Conservation (phyloP, 2,888 invertebrate genomes). For the Scaeva pyrastri region DNA sequence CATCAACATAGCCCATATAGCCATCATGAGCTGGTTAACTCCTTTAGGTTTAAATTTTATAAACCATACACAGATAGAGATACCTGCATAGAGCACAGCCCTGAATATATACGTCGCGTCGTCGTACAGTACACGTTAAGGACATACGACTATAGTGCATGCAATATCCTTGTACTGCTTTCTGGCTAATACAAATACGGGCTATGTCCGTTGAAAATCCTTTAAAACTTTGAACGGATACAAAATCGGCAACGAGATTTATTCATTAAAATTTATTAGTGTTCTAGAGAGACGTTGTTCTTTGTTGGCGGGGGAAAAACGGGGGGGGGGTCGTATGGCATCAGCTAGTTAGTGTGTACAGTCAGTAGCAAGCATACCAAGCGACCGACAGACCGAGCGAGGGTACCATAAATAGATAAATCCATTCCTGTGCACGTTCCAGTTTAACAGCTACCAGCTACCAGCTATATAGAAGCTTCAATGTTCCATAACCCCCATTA, state of each 20-base stretch:
- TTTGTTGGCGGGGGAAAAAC: constrained; percentile 5
- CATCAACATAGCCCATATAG: constrained; percentile 36
- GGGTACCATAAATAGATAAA: constrained; percentile 62
- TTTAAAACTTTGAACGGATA: constrained; percentile 74
- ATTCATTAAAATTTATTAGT: constrained; percentile 76
- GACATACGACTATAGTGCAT: constrained; percentile 60
- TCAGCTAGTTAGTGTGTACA: constrained; percentile 7
- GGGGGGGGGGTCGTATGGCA: not conserved
- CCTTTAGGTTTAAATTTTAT: constrained; percentile 27
- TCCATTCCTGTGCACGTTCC: constrained; percentile 52
- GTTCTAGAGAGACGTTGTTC: constrained; percentile 41
- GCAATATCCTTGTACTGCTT: constrained; percentile 50
- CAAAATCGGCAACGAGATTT: constrained; percentile 76
- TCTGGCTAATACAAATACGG: constrained; percentile 33
- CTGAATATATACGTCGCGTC: too few relatives aligned
- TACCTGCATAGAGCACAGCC: not conserved
- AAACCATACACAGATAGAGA: constrained; percentile 7
- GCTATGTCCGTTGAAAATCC: constrained; percentile 71
- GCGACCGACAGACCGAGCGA: not conserved
- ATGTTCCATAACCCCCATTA: constrained; percentile 18
- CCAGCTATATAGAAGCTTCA: too few relatives aligned
- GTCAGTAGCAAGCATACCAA: constrained; percentile 17
- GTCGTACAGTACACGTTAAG: constrained; percentile 36
- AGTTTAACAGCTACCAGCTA: constrained; percentile 48
- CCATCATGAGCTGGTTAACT: constrained; percentile 39